A percentile compares a stretch with the other conserved stretches of the same genome.
Conservation (phyloP, 2,113 vertebrate species). For the Equus quagga region DNA sequence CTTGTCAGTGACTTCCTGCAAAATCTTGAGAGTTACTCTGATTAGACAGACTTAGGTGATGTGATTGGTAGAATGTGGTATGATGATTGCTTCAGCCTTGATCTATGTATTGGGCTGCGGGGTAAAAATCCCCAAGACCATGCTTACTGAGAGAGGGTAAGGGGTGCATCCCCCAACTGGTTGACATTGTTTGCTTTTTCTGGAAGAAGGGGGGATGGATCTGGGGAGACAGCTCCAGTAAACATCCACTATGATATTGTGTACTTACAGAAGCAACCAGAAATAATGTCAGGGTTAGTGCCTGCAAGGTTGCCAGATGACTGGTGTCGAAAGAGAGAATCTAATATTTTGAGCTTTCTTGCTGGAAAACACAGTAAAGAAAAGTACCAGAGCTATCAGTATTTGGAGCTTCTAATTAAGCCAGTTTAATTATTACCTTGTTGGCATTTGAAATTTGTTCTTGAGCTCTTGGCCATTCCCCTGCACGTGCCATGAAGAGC, state of each 20-base stretch:
- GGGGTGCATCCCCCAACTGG: neutral
- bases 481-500: neutral
- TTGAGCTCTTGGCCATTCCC: neutral
- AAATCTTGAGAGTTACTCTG: neutral
- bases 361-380: neutral
- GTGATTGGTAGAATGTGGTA: neutral
- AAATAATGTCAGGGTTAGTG: neutral
- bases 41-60: neutral
- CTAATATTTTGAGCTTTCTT: neutral
- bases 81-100: neutral
- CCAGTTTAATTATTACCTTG: neutral
- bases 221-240: neutral
- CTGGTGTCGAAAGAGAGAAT: neutral
- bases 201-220: neutral
- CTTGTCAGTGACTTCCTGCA: neutral
- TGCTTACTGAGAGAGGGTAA: neutral
- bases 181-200: neutral
- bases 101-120: fast-evolving
- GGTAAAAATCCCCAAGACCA: neutral
- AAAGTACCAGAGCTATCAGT: neutral
- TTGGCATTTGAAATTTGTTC: neutral
- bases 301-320: neutral
- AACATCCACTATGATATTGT: neutral
- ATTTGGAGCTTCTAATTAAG: neutral
- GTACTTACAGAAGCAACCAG: neutral